These are phyloP conservation scores for Carlito syrichta DNA, from an alignment of 2,113 vertebrate genomes.

Conservation along the genomic window DNA sequence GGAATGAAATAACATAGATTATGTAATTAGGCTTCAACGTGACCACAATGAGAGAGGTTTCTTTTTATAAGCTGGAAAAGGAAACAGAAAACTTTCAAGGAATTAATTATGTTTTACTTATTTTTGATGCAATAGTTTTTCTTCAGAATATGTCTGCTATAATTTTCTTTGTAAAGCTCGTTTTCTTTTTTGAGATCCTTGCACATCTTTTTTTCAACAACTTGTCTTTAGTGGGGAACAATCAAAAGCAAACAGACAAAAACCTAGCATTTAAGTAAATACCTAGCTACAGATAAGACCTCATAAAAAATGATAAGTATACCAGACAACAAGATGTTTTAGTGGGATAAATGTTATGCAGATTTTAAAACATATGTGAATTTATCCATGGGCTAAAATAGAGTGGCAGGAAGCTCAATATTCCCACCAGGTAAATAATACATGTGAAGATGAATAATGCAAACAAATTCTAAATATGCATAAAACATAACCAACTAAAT, in stretches of 20 bases:
- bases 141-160: background rate
- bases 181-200: background rate
- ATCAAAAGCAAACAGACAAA: constrained; percentile 37
- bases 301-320: constrained; percentile 66
- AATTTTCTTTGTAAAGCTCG: background rate
- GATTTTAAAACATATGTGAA: constrained; percentile 49
- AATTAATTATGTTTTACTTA: constrained; percentile 6
- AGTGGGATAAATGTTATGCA: constrained; percentile 5
- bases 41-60: background rate
- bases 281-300: background rate
- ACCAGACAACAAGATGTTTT: background rate
- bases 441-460: constrained; percentile 39
- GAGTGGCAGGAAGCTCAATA: constrained; percentile 50
- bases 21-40: background rate
- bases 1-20: background rate
- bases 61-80: background rate
- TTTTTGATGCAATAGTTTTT: constrained; percentile 9
- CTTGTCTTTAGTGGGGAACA: constrained; percentile 11
- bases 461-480: constrained; percentile 49
- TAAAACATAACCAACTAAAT: constrained; percentile 53
- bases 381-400: constrained; percentile 44
- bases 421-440: constrained; percentile 64
- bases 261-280: constrained; percentile 45
- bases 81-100: constrained; percentile 19
- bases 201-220: background rate